phyloP scores from a whole-genome alignment of 2,888 invertebrate genomes.

The Parasteatoda lunata region DNA sequence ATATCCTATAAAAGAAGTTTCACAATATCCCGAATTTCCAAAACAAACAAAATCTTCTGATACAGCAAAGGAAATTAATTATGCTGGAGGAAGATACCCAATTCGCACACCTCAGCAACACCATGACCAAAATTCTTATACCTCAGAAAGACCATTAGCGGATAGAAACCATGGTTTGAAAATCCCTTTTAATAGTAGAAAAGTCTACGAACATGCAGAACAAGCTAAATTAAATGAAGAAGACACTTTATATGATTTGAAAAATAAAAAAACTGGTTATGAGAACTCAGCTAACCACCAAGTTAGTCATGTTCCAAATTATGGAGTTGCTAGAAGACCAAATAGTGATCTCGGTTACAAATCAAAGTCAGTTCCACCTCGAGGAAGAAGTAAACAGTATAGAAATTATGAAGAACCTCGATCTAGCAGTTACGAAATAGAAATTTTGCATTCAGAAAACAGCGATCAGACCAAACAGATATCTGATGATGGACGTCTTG shows the following conservation, averaged over 20 bases:
- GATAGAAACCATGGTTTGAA: background rate
- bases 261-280: background rate
- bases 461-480: conserved; percentile 5
- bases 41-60: background rate
- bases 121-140: conserved; percentile 21
- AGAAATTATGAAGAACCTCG: conserved; percentile 36
- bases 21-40: conserved; percentile 11
- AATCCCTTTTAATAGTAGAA: background rate
- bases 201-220: background rate
- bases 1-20: background rate
- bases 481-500: background rate
- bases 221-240: background rate
- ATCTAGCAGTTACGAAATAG: conserved; percentile 44
- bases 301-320: background rate
- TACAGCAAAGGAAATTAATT: conserved; percentile 14
- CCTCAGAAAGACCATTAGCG: background rate
- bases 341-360: background rate
- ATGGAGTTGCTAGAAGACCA: background rate
- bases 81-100: conserved; percentile 40
- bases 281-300: background rate
- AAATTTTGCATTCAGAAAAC: conserved; percentile 42
- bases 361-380: background rate
- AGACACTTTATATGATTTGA: background rate
- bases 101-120: background rate
- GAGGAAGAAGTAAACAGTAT: conserved; percentile 36